Base-by-base conservation (phyloP, 2,888 invertebrate genomes). In the Scelioninae gen. 1 region DNA sequence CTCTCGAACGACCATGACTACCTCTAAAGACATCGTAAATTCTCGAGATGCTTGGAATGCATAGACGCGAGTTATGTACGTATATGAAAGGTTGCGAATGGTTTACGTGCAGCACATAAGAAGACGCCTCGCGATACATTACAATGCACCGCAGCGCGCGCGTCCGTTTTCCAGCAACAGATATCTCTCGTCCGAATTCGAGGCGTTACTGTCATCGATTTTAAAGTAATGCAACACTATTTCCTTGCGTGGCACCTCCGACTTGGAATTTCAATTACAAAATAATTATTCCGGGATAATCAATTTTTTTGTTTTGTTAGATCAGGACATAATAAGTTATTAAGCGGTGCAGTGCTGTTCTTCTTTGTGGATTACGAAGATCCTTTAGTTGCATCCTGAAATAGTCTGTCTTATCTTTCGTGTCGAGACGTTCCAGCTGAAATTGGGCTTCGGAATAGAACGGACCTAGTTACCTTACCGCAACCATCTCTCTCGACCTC, bases 11-110 rank as follows among this genome's bases (percentile, higher is more conserved):
- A 76, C 74, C 83, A 79, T 66, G 79, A 83, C 83, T 76, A 83
- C 83, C 79, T 60, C 76, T 83, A 80, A 83, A 83, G 83, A 83
- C 83, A 80, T 72, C 83, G 83, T 76, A 83, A 83, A 83, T 83
- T 79, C 79, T 68, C 83, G 51, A 47, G 83, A 83, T 80, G 79
- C 76, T 83, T 83, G 83, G 49, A 83, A 83, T 83, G 83, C 83
- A 83, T 80, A 83, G 83, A 83, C 83, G 78, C 71, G 76, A 79
- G 83, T 83, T 79, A 83, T 83, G 77, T 75, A 74, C 82, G 82
- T 82, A 82, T 82, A 82, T 82, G 82, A 82, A 82, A 82, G 82
- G 76, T 82, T 82, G 76, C 77, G 82, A 82, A 82, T 82, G 78
- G 82, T 82, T 82, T 82, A 82, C 83, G 83, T 83, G 83, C 76